Percentiles rank a stretch among this genome's conserved stretches.
These are phyloP conservation scores for Panagrolaimus sp. DNA, from an alignment of 1,140 invertebrate genomes.

Conservation along the genomic window DNA sequence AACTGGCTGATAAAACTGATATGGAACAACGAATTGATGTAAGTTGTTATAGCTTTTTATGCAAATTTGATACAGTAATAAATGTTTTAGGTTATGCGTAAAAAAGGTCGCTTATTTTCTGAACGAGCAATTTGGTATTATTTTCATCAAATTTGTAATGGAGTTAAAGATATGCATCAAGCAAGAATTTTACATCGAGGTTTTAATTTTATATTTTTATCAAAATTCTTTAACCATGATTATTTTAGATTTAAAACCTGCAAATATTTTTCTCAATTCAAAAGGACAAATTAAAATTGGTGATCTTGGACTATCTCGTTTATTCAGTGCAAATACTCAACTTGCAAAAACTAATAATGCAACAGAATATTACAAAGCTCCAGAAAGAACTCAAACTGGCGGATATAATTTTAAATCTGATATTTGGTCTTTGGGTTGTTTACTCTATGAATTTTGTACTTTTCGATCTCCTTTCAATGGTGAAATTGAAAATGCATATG, in stretches of 20 bases:
- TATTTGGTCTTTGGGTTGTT: conserved; percentile 22
- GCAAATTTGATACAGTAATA: no score
- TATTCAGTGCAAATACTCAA: conserved; percentile 11
- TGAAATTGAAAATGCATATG: not conserved
- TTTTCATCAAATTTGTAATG: conserved; percentile 18
- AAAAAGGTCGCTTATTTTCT: not conserved
- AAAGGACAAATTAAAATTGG: conserved; percentile 17
- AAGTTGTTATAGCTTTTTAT: not conserved
- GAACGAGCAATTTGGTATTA: conserved; percentile 21
- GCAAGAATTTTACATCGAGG: conserved; percentile 23
- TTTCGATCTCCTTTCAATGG: not conserved
- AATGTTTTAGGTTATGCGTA: conserved; percentile 3
- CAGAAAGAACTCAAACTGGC: conserved; percentile 1
- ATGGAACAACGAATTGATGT: conserved; percentile 13
- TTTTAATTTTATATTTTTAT: not conserved
- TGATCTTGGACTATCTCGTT: conserved; percentile 18
- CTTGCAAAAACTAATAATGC: conserved; percentile 12
- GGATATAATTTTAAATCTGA: conserved; percentile 24
- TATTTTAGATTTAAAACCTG: conserved; percentile 28
- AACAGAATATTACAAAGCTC: conserved; percentile 20
- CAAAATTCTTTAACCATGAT: not conserved
- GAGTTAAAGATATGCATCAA: conserved; percentile 18
- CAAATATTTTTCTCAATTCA: conserved; percentile 4
- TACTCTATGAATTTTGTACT: conserved; percentile 16
- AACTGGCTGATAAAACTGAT: conserved; percentile 17